A percentile compares a stretch with the other conserved stretches of the same genome.
Conservation (phyloP, 2,888 invertebrate genomes). For the Therioaphis trifolii region DNA sequence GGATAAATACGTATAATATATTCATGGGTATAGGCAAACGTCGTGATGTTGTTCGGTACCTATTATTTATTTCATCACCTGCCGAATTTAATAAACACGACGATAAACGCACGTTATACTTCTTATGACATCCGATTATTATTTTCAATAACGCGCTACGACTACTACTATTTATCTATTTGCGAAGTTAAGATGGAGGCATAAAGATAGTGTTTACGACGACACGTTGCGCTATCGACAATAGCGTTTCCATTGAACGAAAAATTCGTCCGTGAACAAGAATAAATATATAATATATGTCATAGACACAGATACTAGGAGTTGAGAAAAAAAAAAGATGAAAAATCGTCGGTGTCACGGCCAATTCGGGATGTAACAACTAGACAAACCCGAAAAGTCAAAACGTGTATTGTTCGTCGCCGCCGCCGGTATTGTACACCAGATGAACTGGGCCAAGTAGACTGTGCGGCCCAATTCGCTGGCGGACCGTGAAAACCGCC, state of each 20-base stretch:
- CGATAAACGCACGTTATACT: neutral
- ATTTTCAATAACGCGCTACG: neutral
- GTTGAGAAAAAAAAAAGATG: conserved; percentile 5
- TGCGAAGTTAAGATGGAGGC: neutral
- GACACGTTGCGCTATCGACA: conserved; percentile 15
- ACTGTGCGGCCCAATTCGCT: conserved; percentile 52
- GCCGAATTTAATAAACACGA: conserved; percentile 18
- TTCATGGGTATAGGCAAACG: neutral
- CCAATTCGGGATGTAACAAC: conserved; percentile 53
- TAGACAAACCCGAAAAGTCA: conserved; percentile 42
- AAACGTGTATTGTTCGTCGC: conserved; percentile 50
- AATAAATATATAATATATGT: conserved; percentile 36
- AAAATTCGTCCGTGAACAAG: conserved; percentile 29
- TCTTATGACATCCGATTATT: conserved; percentile 5
- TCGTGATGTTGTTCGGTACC: neutral
- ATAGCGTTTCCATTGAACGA: neutral
- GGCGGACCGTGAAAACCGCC: conserved; percentile 51
- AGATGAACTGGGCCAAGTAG: conserved; percentile 55
- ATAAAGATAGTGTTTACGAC: conserved; percentile 20
- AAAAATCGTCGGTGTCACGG: conserved; percentile 52
- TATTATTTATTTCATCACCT: conserved; percentile 16
- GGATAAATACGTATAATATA: too few relatives aligned
- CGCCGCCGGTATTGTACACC: conserved; percentile 51
- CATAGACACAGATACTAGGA: conserved; percentile 5
- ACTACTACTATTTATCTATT: neutral